These are phyloP conservation scores for Cyprinodon tularosa DNA, from an alignment of 2,113 vertebrate genomes.

Conservation along the genomic window DNA sequence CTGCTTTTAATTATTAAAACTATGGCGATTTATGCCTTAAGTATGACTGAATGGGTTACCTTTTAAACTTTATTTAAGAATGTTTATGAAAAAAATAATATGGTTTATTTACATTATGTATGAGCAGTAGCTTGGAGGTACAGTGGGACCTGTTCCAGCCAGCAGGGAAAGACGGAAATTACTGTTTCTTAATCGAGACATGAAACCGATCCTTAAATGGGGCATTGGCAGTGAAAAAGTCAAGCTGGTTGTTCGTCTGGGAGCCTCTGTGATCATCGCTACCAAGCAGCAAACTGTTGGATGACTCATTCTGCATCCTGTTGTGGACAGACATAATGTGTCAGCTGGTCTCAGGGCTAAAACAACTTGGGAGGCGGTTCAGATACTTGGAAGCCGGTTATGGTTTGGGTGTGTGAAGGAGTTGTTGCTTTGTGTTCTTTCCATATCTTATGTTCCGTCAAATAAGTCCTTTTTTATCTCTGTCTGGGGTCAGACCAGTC, in stretches of 20 bases:
- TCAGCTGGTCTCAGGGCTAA: conserved; percentile 27
- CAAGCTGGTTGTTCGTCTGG: not conserved
- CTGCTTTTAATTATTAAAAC: too few relatives aligned
- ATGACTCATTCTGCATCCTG: conserved; percentile 50
- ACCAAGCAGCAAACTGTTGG: conserved; percentile 3
- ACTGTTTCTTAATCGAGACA: not conserved
- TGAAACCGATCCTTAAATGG: not conserved
- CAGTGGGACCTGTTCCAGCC: not conserved
- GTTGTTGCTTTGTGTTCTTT: not conserved
- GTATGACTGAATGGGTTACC: too few relatives aligned
- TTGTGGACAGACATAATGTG: conserved; percentile 23
- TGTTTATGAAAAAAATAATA: too few relatives aligned
- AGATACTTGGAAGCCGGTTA: conserved; percentile 20
- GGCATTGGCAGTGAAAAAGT: not conserved
- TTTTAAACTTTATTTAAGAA: too few relatives aligned
- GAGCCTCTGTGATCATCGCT: conserved; percentile 20
- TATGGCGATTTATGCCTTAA: too few relatives aligned
- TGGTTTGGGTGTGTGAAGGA: not conserved
- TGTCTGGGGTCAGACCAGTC: conserved; percentile 3
- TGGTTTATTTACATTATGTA: too few relatives aligned
- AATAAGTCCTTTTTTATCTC: conserved; percentile 10
- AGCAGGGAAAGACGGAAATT: not conserved
- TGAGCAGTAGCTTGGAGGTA: not conserved
- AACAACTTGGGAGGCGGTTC: conserved; percentile 3
- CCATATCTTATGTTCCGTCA: not conserved